These are phyloP conservation scores for Trichoplax adhaerens DNA, from an alignment of 37 sponge, comb jelly and placozoan species.

Conservation along the genomic window DNA sequence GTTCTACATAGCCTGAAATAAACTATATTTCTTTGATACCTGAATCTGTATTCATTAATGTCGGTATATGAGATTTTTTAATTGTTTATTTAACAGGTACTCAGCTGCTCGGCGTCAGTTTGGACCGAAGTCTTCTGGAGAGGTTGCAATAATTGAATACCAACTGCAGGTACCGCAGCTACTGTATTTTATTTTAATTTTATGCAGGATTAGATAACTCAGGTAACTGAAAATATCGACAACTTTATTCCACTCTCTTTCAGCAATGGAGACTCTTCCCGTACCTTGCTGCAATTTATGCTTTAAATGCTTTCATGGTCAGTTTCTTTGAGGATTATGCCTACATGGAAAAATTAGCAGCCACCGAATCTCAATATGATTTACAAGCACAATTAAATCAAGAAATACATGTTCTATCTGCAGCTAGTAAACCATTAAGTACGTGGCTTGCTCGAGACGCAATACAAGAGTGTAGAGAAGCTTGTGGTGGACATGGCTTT, in stretches of 20 bases:
- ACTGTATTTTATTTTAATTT: conserved; percentile 1
- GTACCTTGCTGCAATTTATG: conserved; percentile 37
- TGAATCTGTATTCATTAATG: not conserved
- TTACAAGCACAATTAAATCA: conserved; percentile 43
- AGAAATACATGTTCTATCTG: conserved; percentile 77
- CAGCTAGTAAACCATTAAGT: conserved; percentile 41
- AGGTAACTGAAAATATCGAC: not conserved
- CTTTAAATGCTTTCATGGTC: conserved; percentile 16
- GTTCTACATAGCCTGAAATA: conserved; percentile 1
- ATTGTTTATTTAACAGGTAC: conserved; percentile 23
- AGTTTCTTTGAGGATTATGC: conserved; percentile 22
- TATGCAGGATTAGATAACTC: not conserved
- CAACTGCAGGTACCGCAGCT: conserved; percentile 43
- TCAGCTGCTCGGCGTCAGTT: conserved; percentile 74
- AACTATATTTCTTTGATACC: not conserved
- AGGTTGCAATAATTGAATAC: conserved; percentile 71
- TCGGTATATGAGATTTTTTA: too few relatives aligned
- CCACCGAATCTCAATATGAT: too few relatives aligned
- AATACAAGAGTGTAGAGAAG: conserved; percentile 85
- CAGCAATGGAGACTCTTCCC: conserved; percentile 77
- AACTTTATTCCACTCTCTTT: not conserved
- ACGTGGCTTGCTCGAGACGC: conserved; percentile 54
- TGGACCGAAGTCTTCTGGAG: conserved; percentile 36
- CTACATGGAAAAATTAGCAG: not conserved
- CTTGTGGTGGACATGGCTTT: conserved; percentile 97